Percentiles rank a stretch among this genome's conserved stretches.
Evolutionary conservation across 2,113 vertebrate species (phyloP).

Genomic region (Jacana jacana): DNA sequence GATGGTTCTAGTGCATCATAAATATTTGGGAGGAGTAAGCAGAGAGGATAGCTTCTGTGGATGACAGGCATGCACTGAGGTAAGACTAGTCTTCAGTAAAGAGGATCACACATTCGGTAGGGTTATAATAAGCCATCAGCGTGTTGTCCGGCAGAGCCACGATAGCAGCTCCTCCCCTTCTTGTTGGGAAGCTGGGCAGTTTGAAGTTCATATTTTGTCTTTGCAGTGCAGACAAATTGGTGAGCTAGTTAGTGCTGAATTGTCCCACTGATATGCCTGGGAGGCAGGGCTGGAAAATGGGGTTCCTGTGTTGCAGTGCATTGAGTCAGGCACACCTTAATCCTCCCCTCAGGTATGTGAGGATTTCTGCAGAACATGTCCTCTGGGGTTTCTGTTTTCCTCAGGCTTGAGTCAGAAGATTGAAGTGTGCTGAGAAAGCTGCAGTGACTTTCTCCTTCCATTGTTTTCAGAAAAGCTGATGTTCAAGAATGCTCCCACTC

Average conservation of each 20-base stretch:
- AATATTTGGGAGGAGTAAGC: neutral
- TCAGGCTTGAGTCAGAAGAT: neutral
- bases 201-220: neutral
- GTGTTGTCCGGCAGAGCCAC: neutral
- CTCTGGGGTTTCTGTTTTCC: neutral
- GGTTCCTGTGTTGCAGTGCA: neutral
- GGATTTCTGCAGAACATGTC: neutral
- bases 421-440: neutral
- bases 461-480: constrained; percentile 89
- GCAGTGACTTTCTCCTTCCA: neutral
- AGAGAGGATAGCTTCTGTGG: neutral
- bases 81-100: neutral
- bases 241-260: neutral
- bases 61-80: neutral
- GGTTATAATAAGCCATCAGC: neutral
- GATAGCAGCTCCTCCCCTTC: neutral
- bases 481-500: constrained; percentile 92
- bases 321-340: neutral
- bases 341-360: rapidly evolving
- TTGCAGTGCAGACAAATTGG: neutral
- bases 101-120: rapidly evolving
- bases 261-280: neutral
- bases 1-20: neutral
- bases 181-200: neutral
- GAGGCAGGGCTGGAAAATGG: neutral